These are phyloP conservation scores for Micrasema minimum DNA, from an alignment of 1,140 invertebrate species.

Conservation along the genomic window DNA sequence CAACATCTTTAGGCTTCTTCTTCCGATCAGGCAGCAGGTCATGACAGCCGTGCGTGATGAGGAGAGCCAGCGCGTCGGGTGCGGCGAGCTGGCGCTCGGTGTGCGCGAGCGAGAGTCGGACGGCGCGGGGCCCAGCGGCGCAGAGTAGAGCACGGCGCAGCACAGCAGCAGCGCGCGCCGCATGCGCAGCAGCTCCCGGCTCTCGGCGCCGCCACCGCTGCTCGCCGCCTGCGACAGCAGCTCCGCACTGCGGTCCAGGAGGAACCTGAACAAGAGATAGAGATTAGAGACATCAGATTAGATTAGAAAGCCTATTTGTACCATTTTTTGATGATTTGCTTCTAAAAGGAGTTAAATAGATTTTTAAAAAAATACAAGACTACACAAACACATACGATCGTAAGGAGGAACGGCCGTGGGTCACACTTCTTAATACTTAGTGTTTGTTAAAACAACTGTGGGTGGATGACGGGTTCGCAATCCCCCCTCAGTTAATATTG, in stretches of 20 bases:
- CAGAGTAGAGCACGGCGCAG: conserved; percentile 61
- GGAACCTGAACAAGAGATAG: conserved; percentile 66
- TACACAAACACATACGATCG: too few species aligned
- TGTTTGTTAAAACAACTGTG: too few species aligned
- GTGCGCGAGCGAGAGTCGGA: conserved; percentile 38
- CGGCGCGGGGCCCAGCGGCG: conserved; percentile 54
- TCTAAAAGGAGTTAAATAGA: too few species aligned
- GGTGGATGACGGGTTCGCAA: too few species aligned
- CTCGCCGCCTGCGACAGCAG: conserved; percentile 24
- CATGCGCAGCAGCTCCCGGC: conserved; percentile 67
- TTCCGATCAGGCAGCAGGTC: conserved; percentile 44
- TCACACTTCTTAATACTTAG: too few species aligned
- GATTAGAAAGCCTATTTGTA: too few species aligned
- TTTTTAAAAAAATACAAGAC: too few species aligned
- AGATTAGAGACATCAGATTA: too few species aligned
- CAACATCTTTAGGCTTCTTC: conserved; percentile 34
- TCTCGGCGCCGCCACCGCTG: conserved; percentile 66
- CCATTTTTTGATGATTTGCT: too few species aligned
- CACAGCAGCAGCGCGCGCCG: conserved; percentile 61
- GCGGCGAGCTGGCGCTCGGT: conserved; percentile 43
- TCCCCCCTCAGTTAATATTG: too few species aligned
- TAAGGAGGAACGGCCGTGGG: too few species aligned
- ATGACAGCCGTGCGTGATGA: conserved; percentile 42
- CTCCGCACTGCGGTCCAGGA: conserved; percentile 65
- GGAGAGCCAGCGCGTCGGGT: conserved; percentile 41